Evolutionary conservation across 2,113 vertebrate species (phyloP), one percentile per base, ranked within the genome.

Genomic region (Pedionomus torquatus): DNA sequence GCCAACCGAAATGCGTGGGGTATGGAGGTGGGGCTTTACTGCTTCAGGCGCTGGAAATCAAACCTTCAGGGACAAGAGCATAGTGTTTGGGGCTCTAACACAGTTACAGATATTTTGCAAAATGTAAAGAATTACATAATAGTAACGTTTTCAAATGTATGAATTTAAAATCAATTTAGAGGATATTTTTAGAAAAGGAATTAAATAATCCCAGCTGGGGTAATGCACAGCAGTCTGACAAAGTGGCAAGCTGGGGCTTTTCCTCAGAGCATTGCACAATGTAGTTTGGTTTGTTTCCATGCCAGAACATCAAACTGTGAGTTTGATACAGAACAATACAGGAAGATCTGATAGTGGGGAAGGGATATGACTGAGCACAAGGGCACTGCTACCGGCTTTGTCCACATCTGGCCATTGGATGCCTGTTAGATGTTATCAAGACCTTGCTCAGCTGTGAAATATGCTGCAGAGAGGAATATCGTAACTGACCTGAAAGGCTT

Each of bases 401-500:
- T 15, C 30, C 66, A 13, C 55, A 5, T 0, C 1, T 1, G 33
- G 60, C 17, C 1, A 1, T 19, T 11, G 46, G 69, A 43, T 23
- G 8, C 14, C 10, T 4, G 0, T 65, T 7, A 4, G 13, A 17
- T 10, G 21, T 25, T 16, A 7, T 0, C 2, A 2, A 26, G 24
- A 33, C 23, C 51, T 30, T 58, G 24, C 44, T 77, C 35, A 35
- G 57, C 64, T 33, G 46, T 16, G 58, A n/a, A 48, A 48, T 2
- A 3, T 12, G 18, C 35, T 86, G 39, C 57, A 11, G 41, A 26
- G 19, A 61, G 19, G 41, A 57, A 60, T 10, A 1, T 8, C 10
- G 6, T 4, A 11, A 8, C 24, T 17, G 81, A 64, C 18, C 41
- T 30, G 41, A n/a, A 54, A 61, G 41, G 39, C 15, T 7, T 25